Conservation (phyloP, 2,797 vertebrate species). For the Pangasius krempfi region DNA sequence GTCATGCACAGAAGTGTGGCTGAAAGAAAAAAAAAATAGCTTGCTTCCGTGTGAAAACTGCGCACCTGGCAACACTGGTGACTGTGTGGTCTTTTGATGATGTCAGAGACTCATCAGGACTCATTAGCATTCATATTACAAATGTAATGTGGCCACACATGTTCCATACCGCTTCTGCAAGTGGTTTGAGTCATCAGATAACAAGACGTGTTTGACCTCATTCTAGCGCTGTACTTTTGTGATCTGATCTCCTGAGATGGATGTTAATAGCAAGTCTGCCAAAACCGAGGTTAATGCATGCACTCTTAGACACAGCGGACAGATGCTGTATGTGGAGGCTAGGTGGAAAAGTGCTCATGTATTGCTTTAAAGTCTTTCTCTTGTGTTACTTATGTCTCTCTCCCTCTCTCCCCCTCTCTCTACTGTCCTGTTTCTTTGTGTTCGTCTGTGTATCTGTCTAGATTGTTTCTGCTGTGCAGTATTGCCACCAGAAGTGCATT, state of each 20-base stretch:
- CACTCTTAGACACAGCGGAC: background rate
- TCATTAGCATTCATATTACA: slow-evolving; percentile 6
- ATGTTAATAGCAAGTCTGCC: slow-evolving; percentile 11
- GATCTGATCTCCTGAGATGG: background rate
- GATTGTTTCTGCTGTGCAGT: slow-evolving; percentile 86
- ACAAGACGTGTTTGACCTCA: background rate
- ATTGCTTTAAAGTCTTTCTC: background rate
- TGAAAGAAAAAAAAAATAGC: background rate
- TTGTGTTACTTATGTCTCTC: background rate
- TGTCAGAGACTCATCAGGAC: background rate
- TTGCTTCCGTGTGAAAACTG: background rate
- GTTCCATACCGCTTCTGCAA: slow-evolving; percentile 14
- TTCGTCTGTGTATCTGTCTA: slow-evolving; percentile 2
- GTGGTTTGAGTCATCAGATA: slow-evolving; percentile 17
- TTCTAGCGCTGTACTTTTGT: background rate
- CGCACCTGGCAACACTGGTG: background rate
- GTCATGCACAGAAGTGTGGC: background rate
- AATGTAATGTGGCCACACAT: background rate
- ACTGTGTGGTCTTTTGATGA: background rate
- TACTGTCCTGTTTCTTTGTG: slow-evolving; percentile 8
- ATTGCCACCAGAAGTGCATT: slow-evolving; percentile 96
- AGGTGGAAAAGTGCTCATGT: background rate
- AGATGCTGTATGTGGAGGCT: background rate
- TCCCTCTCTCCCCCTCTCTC: background rate
- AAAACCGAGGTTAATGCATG: background rate